Evolutionary conservation across 2,113 vertebrate species (phyloP), one percentile per base, ranked within the genome.

Genomic region (Anolis sagrei): DNA sequence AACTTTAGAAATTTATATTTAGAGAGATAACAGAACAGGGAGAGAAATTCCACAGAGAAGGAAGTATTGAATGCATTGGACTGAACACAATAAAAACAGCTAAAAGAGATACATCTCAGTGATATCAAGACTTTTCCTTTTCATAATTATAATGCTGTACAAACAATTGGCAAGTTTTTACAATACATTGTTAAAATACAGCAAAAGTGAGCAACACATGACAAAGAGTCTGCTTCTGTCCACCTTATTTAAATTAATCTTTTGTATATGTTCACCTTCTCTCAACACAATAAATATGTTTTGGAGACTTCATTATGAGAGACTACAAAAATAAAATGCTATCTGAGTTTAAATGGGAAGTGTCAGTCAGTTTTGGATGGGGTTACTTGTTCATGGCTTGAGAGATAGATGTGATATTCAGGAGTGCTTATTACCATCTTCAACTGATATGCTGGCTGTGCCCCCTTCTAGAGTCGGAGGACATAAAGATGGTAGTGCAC

Each of bases 1-100:
- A 86, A 91, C 88, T 89, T 93, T 93, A 95, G 90, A 93, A 34
- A 80, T 14, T 61, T 75, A 70, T 87, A 27, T 9, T 10, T 36
- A 92, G 87, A 93, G 81, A 92, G 73, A 88, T 88, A 93, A 92
- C 93, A 94, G 94, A 81, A 94, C 88, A 90, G 82, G 89, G 91
- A 94, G 93, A 91, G 90, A 96, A 91, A 83, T 79, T 88, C 90
- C 87, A 88, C 84, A 94, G 89, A 92, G 89, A 90, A 94, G 80
- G 81, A 88, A 92, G 90, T 93, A 94, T 93, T 90, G 90, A 89
- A 88, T 93, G 89, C 86, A 94, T 82, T 93, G 92, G 25, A 86
- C 91, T 92, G 93, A 93, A 91, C 86, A 93, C 91, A 95, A 94
- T 91, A 83, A 89, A 92, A 82, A 83, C 4, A 18, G n/a, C 21